A percentile compares a stretch with the other conserved stretches of the same genome.
Conservation (phyloP, 2,797 vertebrate genomes). For the Catostomus latipinnis region DNA sequence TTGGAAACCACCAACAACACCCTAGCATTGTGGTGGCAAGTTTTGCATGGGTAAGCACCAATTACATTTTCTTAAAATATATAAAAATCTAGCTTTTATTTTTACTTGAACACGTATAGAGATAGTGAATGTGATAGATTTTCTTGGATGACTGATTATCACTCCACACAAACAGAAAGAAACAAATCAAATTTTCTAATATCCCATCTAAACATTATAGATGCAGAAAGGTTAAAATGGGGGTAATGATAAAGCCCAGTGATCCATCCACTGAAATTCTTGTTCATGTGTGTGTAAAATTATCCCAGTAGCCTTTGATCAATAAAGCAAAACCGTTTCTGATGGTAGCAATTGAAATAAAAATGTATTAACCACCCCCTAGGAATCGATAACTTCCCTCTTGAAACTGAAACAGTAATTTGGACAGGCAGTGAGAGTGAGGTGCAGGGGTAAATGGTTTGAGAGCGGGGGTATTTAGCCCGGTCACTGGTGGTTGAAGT, state of each 20-base stretch:
- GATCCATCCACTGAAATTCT: slow-evolving; percentile 21
- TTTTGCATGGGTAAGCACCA: no score
- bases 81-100: no score
- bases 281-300: slow-evolving; percentile 33
- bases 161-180: not conserved
- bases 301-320: slow-evolving; percentile 17
- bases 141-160: not conserved
- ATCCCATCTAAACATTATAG: slow-evolving; percentile 24
- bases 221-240: slow-evolving; percentile 46
- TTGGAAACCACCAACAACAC: not conserved
- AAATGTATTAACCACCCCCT: slow-evolving; percentile 29
- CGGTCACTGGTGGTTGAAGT: not conserved
- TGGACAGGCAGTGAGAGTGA: not conserved
- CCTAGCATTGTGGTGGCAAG: no score
- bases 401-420: slow-evolving; percentile 22
- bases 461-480: slow-evolving; percentile 29
- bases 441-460: slow-evolving; percentile 10
- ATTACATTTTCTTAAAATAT: no score
- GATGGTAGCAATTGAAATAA: slow-evolving; percentile 30
- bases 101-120: no score
- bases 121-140: not conserved
- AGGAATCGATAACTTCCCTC: slow-evolving; percentile 30
- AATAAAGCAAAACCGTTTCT: slow-evolving; percentile 38
- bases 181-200: slow-evolving; percentile 27
- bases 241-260: slow-evolving; percentile 31